Evolutionary conservation across 2,888 invertebrate genomes (phyloP), one percentile per base, ranked within the genome.

Genomic region (Ypsolopha scabrella): DNA sequence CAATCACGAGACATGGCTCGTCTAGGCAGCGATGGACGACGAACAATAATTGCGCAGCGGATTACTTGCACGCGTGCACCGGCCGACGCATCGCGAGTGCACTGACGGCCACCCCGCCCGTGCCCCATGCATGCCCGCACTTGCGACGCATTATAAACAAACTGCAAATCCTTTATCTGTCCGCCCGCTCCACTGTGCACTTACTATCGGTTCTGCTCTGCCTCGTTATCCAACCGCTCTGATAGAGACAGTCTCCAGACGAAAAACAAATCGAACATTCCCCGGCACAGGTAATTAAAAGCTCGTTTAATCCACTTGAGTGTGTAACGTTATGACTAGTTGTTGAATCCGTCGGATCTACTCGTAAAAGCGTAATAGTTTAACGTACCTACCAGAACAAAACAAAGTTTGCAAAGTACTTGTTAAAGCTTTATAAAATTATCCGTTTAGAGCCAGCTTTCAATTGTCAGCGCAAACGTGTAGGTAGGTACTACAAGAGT

Each of bases 131-230:
- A 58, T 65, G 57, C 65, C 72, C 66, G 65, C 47, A 47, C 37
- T 37, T 47, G 68, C 72, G 70, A 72, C 70, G 70, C 71, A 72
- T 45, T 51, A 51, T 74, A 72, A 79, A 78, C 77, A 76, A 75
- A 47, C 71, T 76, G 77, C 80, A 72, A 79, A 75, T 75, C 73
- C 75, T 76, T 77, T 80, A 80, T 77, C 75, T 72, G 65, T 58
- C 63, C 60, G 65, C 64, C 45, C 47, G 34, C 37, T 48, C n/a
- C 48, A 14, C 13, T 9, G 10, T 48, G 48, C 48, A 48, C 38
- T 48, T 37, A 36, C 36, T 13, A 48, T 35, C 24, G 24, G 24
- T 24, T 24, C 24, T 24, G 24, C 24, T 24, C 38, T 37, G 48
- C 48, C n/a, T 33, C 36, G 24, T 38, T 38, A 37, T 11, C 36